These are phyloP conservation scores for Hydractinia symbiolongicarpus DNA, from an alignment of 30 jellyfish, hydroid and myxozoan genomes.

Conservation along the genomic window DNA sequence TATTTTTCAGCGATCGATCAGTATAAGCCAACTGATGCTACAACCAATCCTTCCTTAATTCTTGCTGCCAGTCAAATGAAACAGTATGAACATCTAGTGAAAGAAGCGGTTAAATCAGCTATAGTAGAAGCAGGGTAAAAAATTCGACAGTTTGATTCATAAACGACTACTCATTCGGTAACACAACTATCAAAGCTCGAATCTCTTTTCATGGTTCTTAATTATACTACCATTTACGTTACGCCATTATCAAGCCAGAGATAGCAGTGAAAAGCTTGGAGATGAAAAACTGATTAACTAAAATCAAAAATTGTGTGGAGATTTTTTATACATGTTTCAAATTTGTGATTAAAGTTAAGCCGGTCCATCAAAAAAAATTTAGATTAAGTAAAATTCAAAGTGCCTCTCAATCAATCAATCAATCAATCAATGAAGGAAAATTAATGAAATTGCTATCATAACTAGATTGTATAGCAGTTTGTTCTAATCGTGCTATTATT, in stretches of 20 bases:
- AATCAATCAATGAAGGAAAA: too few relatives aligned
- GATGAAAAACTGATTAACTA: too few relatives aligned
- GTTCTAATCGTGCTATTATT: background rate
- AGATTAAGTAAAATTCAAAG: too few relatives aligned
- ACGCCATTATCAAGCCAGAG: too few relatives aligned
- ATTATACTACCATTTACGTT: background rate
- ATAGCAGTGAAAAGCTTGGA: too few relatives aligned
- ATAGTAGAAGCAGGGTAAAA: slow-evolving; percentile 59
- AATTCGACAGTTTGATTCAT: background rate
- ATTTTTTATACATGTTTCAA: too few relatives aligned
- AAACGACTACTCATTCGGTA: background rate
- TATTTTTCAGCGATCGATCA: slow-evolving; percentile 66
- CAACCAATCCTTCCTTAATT: slow-evolving; percentile 97
- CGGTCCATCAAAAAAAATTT: too few relatives aligned
- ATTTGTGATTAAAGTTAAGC: too few relatives aligned
- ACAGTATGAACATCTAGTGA: slow-evolving; percentile 57
- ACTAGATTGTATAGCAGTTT: too few relatives aligned
- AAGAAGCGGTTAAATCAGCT: slow-evolving; percentile 74
- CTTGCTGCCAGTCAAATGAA: slow-evolving; percentile 86
- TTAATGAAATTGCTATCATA: too few relatives aligned
- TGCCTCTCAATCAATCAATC: too few relatives aligned
- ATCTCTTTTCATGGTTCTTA: background rate
- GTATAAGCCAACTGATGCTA: slow-evolving; percentile 96
- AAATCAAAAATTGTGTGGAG: too few relatives aligned
- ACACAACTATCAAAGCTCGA: background rate